phyloP scores from a whole-genome alignment of 64 coral and sea anemone species.

The Stichodactyla mertensii region DNA sequence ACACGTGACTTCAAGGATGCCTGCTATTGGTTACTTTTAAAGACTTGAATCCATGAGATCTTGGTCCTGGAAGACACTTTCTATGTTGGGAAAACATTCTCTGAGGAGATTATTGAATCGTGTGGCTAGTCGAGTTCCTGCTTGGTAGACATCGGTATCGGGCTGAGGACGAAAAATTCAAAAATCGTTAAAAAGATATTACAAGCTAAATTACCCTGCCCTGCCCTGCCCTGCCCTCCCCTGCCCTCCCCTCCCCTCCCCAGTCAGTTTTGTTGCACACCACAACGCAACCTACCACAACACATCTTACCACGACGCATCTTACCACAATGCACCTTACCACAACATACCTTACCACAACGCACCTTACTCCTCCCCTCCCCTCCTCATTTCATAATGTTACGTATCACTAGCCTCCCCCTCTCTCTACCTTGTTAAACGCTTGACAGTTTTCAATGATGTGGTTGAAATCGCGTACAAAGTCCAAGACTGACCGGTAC shows the following conservation, averaged over 20 bases:
- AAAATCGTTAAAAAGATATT: not conserved
- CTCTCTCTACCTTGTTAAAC: conserved; percentile 43
- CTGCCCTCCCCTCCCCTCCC: not conserved
- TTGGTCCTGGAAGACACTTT: conserved; percentile 23
- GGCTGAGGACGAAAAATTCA: conserved; percentile 10
- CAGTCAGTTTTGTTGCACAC: too few species aligned
- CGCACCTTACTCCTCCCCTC: too few species aligned
- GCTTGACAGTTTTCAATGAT: conserved; percentile 60
- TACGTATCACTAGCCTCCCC: not conserved
- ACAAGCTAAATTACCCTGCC: not conserved
- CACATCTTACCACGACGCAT: too few species aligned
- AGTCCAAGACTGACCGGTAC: conserved; percentile 69
- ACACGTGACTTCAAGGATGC: not conserved
- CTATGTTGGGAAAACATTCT: conserved; percentile 39
- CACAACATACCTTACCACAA: too few species aligned
- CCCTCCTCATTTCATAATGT: too few species aligned
- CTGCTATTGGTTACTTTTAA: not conserved
- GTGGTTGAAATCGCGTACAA: conserved; percentile 56
- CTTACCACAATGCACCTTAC: too few species aligned
- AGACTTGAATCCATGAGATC: conserved; percentile 25
- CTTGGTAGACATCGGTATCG: not conserved
- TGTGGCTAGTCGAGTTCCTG: not conserved
- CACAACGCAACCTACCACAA: too few species aligned
- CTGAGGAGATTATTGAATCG: conserved; percentile 38
- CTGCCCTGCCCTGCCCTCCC: not conserved